Evolutionary conservation across 23 tunicate genomes (phyloP).

Genomic region (Halocynthia aurantium): DNA sequence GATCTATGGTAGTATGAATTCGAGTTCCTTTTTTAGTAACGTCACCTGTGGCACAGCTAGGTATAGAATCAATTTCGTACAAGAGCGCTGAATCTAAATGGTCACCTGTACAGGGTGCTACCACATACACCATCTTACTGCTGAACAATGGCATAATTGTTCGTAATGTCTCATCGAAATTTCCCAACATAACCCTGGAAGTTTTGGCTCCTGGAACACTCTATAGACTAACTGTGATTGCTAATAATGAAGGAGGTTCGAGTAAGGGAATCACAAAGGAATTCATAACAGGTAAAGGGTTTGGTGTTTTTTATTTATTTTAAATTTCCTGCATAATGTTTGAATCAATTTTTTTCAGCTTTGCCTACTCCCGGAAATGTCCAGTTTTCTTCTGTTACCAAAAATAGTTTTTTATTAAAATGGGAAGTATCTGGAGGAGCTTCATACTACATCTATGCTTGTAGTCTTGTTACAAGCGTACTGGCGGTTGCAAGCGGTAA

Average conservation of each 20-base stretch:
- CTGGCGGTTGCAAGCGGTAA: background rate
- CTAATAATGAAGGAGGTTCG: background rate
- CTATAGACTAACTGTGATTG: background rate
- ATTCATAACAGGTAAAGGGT: background rate
- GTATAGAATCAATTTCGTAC: too few species aligned
- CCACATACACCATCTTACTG: too few species aligned
- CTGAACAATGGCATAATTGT: too few species aligned
- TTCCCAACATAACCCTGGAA: background rate
- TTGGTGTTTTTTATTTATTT: background rate
- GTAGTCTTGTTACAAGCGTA: background rate
- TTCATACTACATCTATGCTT: background rate
- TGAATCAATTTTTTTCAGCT: background rate
- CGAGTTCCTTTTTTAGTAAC: background rate
- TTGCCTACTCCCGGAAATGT: background rate
- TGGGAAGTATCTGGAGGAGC: constrained; percentile 11
- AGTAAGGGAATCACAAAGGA: too few species aligned
- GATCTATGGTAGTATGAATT: too few species aligned
- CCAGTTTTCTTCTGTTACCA: background rate
- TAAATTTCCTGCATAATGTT: background rate
- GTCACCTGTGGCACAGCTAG: too few species aligned
- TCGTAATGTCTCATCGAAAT: too few species aligned
- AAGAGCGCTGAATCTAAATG: too few species aligned
- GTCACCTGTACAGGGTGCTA: too few species aligned
- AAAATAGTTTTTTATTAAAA: background rate
- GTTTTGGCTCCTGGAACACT: background rate